phyloP scores from a whole-genome alignment of 2,888 invertebrate genomes.

The Drosophila histrio region DNA sequence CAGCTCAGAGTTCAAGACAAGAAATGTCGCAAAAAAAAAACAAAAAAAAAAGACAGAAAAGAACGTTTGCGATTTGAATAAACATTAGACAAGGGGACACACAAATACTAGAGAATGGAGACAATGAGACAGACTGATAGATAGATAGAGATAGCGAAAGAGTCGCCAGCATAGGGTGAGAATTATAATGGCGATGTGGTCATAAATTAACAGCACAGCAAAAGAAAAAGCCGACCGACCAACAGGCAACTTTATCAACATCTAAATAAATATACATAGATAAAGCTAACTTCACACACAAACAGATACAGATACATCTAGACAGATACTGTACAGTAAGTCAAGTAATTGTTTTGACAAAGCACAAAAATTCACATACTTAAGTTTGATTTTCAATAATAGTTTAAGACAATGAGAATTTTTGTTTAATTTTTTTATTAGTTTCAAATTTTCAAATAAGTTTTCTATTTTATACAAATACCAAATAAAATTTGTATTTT shows the following conservation, averaged over 20 bases:
- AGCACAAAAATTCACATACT: no score
- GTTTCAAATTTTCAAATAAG: no score
- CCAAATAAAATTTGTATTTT: no score
- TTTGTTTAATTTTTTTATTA: no score
- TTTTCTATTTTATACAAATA: no score
- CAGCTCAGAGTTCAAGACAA: slow-evolving; percentile 42
- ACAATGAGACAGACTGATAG: neutral
- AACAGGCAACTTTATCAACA: slow-evolving; percentile 29
- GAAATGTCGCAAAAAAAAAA: slow-evolving; percentile 31
- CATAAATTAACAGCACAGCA: slow-evolving; percentile 53
- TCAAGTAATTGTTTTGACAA: no score
- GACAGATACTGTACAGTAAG: no score
- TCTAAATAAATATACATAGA: slow-evolving; percentile 4
- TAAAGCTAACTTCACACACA: no score
- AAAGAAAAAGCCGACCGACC: slow-evolving; percentile 26
- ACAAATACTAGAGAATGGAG: neutral
- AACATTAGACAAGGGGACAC: slow-evolving; percentile 50
- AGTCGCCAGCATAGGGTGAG: slow-evolving; percentile 33
- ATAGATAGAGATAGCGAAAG: neutral
- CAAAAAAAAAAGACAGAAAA: neutral
- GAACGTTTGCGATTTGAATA: slow-evolving; percentile 54
- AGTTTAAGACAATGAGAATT: no score
- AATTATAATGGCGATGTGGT: slow-evolving; percentile 63
- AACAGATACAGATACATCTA: neutral
- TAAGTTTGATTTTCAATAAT: no score